phyloP scores from a whole-genome alignment of 2,888 invertebrate species.

The Alloscopus bannaensis region DNA sequence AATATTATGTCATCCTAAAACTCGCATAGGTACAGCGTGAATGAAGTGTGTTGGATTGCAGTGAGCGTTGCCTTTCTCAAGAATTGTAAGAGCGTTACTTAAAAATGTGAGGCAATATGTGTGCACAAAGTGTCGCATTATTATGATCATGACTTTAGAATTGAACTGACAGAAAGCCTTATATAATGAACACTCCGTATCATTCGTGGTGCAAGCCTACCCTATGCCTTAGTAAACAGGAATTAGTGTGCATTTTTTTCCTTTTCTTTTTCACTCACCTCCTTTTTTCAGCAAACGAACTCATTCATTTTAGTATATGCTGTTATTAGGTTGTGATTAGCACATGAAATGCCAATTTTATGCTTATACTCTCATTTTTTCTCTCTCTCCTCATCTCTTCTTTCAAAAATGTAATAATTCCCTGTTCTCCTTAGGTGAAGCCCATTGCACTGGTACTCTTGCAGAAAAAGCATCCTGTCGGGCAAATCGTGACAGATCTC shows the following conservation, averaged over 20 bases:
- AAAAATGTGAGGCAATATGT: conserved; percentile 36
- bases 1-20: conserved; percentile 42
- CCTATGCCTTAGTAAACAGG: background rate
- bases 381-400: background rate
- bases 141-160: conserved; percentile 50
- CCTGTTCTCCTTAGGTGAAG: too few relatives aligned
- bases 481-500: conserved; percentile 58
- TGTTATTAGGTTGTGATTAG: background rate
- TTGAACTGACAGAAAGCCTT: conserved; percentile 21
- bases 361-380: background rate
- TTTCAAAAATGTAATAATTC: too few relatives aligned
- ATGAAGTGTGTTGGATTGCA: too few relatives aligned
- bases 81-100: background rate
- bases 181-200: too few relatives aligned
- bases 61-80: conserved; percentile 13
- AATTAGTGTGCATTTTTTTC: conserved; percentile 3
- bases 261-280: background rate
- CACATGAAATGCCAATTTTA: conserved; percentile 17
- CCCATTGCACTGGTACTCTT: too few relatives aligned
- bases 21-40: background rate
- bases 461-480: conserved; percentile 24
- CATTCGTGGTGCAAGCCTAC: too few relatives aligned
- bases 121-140: conserved; percentile 28
- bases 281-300: conserved; percentile 13
- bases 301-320: conserved; percentile 1